Evolutionary conservation across 2,888 invertebrate species (phyloP), one percentile per base, ranked within the genome.

Genomic region (Xestia rhomboidea): DNA sequence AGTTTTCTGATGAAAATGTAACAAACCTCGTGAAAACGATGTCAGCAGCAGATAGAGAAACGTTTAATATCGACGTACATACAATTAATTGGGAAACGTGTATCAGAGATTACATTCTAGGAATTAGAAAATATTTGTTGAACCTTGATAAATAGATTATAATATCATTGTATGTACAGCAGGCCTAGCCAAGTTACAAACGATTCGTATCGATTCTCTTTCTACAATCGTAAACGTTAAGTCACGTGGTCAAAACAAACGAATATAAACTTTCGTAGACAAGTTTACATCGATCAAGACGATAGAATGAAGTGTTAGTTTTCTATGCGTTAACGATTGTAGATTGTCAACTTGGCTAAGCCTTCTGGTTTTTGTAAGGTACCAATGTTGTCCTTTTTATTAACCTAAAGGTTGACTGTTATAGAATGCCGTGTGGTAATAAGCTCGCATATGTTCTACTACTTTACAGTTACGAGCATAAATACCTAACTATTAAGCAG

Each of bases 1-100:
- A 87, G 44, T 88, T 91, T 75, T 71, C 83, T 34, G 90, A 90
- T 62, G 54, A 71, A 11, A 90, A 91, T 60, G 83, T 88, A 2
- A 81, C 79, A 73, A 79, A 67, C 51, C 81, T 90, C 21, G 68
- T 80, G 2, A 63, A 73, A 15, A 75, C 70, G 0, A 64, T 90
- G 76, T 73, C 85, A 24, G 62, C 86, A 18, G 57, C 34, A 6
- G 90, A 91, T n/a, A 86, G 81, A 80, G 64, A 77, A 68, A 72
- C 67, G 1, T 90, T 90, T 51, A 87, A 90, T 38, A 86, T 90
- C 46, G 88, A 91, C n/a, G 81, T 90, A 2, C 81, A 67, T 11
- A 80, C 84, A 0, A 84, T 90, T 34, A 76, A 86, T 44, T 91
- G 91, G 90, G 80, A 86, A n/a, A 77, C 68, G 0, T 88, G 89